Evolutionary conservation across 2,888 invertebrate genomes (phyloP).

Genomic region (Chrysomela aeneicollis): DNA sequence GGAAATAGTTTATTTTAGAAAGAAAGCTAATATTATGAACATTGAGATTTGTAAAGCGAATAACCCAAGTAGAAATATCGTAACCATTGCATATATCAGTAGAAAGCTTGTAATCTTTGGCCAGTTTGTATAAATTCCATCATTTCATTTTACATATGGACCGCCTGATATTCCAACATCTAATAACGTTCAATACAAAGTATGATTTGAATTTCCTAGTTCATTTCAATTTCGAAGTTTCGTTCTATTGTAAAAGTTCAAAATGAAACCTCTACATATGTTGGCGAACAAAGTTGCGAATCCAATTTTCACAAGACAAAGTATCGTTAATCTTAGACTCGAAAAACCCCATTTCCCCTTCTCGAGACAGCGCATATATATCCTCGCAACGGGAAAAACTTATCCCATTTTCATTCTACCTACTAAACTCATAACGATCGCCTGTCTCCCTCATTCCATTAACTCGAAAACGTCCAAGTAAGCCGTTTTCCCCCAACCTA

Average conservation of each 20-base stretch:
- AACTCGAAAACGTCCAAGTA: slow-evolving; percentile 25
- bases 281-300: neutral
- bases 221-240: too few species aligned
- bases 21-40: too few species aligned
- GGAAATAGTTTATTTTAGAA: too few species aligned
- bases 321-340: slow-evolving; percentile 35
- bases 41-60: too few species aligned
- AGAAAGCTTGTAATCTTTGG: too few species aligned
- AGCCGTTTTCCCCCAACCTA: slow-evolving; percentile 24
- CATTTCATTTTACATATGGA: too few species aligned
- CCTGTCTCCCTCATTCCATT: slow-evolving; percentile 33
- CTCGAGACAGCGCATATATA: slow-evolving; percentile 37
- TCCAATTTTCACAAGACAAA: slow-evolving; percentile 21
- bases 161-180: too few species aligned
- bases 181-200: too few species aligned
- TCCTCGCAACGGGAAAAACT: slow-evolving; percentile 32
- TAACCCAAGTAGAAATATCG: too few species aligned
- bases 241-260: neutral
- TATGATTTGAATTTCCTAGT: too few species aligned
- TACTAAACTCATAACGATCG: slow-evolving; percentile 33
- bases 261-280: neutral
- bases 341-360: slow-evolving; percentile 42
- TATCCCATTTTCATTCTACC: slow-evolving; percentile 36
- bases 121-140: too few species aligned
- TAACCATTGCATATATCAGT: too few species aligned